Conservation (phyloP, 2,888 invertebrate genomes). For the Latheticus oryzae region DNA sequence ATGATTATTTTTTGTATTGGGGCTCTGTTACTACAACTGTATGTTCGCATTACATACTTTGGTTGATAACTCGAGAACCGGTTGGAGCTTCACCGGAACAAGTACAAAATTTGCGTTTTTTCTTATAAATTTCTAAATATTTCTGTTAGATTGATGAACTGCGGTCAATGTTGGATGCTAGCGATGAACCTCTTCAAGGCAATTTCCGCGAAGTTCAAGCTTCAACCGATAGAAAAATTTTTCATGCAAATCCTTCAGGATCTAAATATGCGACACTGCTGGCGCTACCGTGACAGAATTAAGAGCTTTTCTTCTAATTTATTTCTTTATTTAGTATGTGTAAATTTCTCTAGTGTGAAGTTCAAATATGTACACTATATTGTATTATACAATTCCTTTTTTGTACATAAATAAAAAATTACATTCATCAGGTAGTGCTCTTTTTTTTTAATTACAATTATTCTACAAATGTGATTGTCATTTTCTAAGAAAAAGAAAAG, state of each 20-base stretch:
- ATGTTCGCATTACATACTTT: conserved; percentile 68
- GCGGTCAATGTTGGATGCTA: conserved; percentile 67
- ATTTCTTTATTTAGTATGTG: conserved; percentile 41
- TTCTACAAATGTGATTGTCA: conserved; percentile 55
- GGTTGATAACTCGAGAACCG: conserved; percentile 73
- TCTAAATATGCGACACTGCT: conserved; percentile 67
- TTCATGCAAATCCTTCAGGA: conserved; percentile 70
- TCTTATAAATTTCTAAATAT: no score
- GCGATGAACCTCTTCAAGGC: conserved; percentile 65
- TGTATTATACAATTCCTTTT: conserved; percentile 52
- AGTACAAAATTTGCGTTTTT: conserved; percentile 63
- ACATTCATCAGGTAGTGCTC: conserved; percentile 52
- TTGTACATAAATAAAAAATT: conserved; percentile 53
- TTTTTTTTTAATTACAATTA: conserved; percentile 49
- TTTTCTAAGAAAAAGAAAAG: conserved; percentile 43
- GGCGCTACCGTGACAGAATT: conserved; percentile 49
- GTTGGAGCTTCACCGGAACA: conserved; percentile 71
- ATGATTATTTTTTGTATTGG: conserved; percentile 76
- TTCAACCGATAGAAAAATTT: conserved; percentile 63
- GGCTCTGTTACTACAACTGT: conserved; percentile 68
- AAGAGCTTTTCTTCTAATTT: conserved; percentile 16
- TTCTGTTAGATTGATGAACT: conserved; percentile 72
- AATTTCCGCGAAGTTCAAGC: conserved; percentile 70
- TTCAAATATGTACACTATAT: conserved; percentile 51
- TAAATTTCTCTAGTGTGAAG: conserved; percentile 44